Conservation (phyloP, 1,140 invertebrate genomes). For the Drosophila athabasca region DNA sequence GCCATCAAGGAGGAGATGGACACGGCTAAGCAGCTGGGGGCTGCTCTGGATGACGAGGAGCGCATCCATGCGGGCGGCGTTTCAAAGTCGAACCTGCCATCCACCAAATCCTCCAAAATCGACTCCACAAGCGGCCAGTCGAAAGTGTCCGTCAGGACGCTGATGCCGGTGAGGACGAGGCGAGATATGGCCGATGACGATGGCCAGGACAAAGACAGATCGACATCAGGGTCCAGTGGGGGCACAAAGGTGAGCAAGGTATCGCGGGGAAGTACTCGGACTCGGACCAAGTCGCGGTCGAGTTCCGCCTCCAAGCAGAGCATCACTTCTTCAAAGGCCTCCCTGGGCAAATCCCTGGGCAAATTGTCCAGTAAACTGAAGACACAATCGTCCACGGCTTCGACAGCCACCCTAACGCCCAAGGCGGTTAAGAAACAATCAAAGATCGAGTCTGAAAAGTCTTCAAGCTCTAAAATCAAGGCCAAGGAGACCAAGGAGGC, state of each 20-base stretch:
- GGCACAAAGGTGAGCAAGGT: neutral
- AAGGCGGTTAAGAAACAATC: neutral
- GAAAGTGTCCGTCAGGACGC: constrained; percentile 23
- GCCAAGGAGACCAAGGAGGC: too few relatives aligned
- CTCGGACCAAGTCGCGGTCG: neutral
- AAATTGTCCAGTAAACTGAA: neutral
- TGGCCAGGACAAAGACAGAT: neutral
- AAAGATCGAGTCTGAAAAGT: neutral
- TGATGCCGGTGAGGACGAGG: constrained; percentile 28
- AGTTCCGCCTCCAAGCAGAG: neutral
- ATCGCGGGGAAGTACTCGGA: neutral
- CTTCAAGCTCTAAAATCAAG: neutral
- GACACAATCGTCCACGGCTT: neutral
- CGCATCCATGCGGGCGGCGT: constrained; percentile 35
- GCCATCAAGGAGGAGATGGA: constrained; percentile 68
- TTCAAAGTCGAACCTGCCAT: neutral
- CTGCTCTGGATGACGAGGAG: neutral
- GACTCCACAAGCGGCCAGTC: neutral
- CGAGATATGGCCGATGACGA: neutral
- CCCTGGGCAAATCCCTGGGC: neutral
- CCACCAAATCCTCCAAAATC: neutral
- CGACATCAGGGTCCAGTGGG: constrained; percentile 20
- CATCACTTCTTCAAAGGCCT: neutral
- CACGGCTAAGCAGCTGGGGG: constrained; percentile 36
- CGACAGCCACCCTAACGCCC: neutral